These are phyloP conservation scores for Dolichotis patagonum DNA, from an alignment of 2,113 vertebrate species.

Conservation along the genomic window DNA sequence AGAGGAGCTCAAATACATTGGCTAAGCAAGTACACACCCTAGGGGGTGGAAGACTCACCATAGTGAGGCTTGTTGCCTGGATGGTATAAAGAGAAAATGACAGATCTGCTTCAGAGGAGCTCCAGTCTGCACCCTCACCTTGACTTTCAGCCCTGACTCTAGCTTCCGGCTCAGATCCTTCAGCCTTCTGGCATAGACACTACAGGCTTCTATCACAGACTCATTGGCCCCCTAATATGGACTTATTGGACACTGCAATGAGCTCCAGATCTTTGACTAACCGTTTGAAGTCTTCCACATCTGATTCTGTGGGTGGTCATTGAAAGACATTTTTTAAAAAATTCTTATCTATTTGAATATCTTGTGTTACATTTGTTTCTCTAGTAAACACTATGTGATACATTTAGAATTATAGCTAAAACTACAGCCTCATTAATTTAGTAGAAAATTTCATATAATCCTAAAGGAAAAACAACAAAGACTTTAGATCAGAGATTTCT, in stretches of 20 bases:
- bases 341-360: neutral
- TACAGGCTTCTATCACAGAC: neutral
- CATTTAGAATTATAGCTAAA: constrained; percentile 24
- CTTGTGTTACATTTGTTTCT: neutral
- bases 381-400: neutral
- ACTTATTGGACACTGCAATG: neutral
- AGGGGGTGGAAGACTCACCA: neutral
- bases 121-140: neutral
- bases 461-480: neutral
- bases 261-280: neutral
- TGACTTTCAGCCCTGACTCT: neutral
- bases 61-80: neutral
- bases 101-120: neutral
- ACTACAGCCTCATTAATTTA: neutral
- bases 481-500: neutral
- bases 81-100: neutral
- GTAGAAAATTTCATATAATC: neutral
- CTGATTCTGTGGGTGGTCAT: neutral
- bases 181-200: neutral
- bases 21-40: neutral
- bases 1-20: neutral
- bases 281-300: neutral
- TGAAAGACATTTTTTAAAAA: neutral
- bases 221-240: neutral
- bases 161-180: neutral